Conservation (phyloP, 1,140 invertebrate species). For the Aphelenchoides avenae region DNA sequence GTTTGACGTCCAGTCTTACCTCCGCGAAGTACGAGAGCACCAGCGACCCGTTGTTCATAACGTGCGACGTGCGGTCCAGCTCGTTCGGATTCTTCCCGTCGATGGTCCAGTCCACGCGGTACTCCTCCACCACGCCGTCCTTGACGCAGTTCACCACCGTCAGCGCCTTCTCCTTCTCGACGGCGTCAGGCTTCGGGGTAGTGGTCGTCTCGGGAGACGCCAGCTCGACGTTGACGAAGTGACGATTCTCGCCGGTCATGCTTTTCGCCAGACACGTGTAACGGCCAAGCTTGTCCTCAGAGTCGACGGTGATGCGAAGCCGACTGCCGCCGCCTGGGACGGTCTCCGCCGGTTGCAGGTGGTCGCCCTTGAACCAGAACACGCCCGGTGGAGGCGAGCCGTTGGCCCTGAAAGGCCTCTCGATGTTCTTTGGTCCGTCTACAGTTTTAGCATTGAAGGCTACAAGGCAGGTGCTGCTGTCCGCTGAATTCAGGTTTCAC, state of each 20-base stretch:
- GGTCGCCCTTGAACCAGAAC: slow-evolving; percentile 39
- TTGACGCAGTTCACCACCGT: slow-evolving; percentile 15
- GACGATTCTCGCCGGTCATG: slow-evolving; percentile 9
- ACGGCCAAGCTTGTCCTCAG: too few relatives aligned
- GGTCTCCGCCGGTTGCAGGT: too few relatives aligned
- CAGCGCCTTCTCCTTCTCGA: background rate
- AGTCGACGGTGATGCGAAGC: too few relatives aligned
- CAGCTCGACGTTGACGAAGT: slow-evolving; percentile 3
- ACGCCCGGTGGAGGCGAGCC: slow-evolving; percentile 41
- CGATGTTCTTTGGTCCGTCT: too few relatives aligned
- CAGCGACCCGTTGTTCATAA: slow-evolving; percentile 45
- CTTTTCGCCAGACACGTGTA: slow-evolving; percentile 43
- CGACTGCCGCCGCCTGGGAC: too few relatives aligned
- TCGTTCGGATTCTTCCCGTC: slow-evolving; percentile 3
- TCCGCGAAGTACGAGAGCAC: slow-evolving; percentile 35
- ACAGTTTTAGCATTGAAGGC: too few relatives aligned
- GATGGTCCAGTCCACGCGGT: slow-evolving; percentile 24
- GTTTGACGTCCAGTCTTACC: too few relatives aligned
- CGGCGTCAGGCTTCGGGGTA: background rate
- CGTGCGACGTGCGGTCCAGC: slow-evolving; percentile 34
- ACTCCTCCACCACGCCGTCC: slow-evolving; percentile 2
- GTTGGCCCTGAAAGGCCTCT: slow-evolving; percentile 42
- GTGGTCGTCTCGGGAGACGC: too few relatives aligned
- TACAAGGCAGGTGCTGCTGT: too few relatives aligned
- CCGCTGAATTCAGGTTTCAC: too few relatives aligned